Base-by-base conservation (phyloP, 2,113 vertebrate genomes). In the Ptilonorhynchus violaceus region DNA sequence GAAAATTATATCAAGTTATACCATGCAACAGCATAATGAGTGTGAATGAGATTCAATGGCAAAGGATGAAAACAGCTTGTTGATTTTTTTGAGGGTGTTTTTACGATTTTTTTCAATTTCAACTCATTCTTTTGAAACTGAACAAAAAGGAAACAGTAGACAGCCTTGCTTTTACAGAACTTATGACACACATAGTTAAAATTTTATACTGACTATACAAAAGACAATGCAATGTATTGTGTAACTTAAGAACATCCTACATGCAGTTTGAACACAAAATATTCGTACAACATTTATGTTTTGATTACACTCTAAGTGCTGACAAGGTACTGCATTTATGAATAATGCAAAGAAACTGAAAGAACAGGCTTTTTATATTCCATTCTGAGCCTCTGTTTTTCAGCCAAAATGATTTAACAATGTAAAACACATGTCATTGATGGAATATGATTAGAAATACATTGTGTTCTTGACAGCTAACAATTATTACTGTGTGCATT, bases 201-300 rank as follows among this genome's bases (percentile, higher is more conserved):
- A 92, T 94, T 96, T 94, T 95, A 96, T 88, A 96, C 69, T 91
- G 50, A 64, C 83, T 92, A 87, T 64, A 83, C 95, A 94, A 96
- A 89, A 92, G 56, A 95, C 81, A 93, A 75, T 62, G 28, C 87
- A 88, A 66, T 53, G 80, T 76, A 82, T 96, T 95, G 74, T 93
- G 66, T 95, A 97, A 86, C 58, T 94, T 93, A 93, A 64, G 86
- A 97, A 97, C 91, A 97, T 86, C 67, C 47, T 49, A 80, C 86
- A 69, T 89, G 33, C 72, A 94, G 64, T 97, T 98, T 97, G 94
- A 97, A 97, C 97, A 96, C 41, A 70, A 97, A 93, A 93, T 88
- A 69, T 94, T 89, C 93, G 18, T 98, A 97, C 97, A 98, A 98
- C 98, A 98, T 98, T 98, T 98, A 98, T 98, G 96, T 96, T 98